Evolutionary conservation across 2,113 vertebrate species (phyloP), one percentile per base, ranked within the genome.

Genomic region (Phasianus colchicus): DNA sequence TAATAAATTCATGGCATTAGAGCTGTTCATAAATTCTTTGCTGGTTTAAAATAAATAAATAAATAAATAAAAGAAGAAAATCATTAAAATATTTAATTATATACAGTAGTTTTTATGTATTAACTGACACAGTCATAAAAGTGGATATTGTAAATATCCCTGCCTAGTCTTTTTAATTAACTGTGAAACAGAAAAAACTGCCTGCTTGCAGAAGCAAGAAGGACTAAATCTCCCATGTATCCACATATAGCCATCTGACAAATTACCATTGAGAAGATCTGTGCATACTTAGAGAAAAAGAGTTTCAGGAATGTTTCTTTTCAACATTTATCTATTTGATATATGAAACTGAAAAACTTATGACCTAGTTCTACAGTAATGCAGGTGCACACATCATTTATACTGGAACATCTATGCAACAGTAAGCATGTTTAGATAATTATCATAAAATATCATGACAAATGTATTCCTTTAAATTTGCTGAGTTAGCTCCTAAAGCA

Each of bases 301-400:
- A 65, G 17, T 77, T 89, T 93, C 80, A 52, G 76, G 42, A 52
- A 86, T 18, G 55, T 83, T 85, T 90, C 5, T 92, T 84, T 85
- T 64, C 47, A 40, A 67, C 90, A 86, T 83, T 60, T 88, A 74
- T 66, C 50, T 61, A 14, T 13, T 74, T 83, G 71, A 83, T 63
- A 90, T 91, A 91, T 87, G 86, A 78, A 30, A 72, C 55, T 67
- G 50, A 58, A 86, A 58, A 84, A 72, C 58, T 82, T 73, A 81
- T 87, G 52, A 86, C 24, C 45, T 70, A 87, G 40, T 87, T 96
- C 63, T 80, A 29, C 87, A 87, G 34, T 21, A 73, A 58, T 38
- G 36, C 29, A 64, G n/a, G 69, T 67, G 38, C 65, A 71, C 22
- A 89, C 66, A 70, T 32, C 42, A 13, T 34, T 32, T 64, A 24